Percentiles rank a stretch among this genome's conserved stretches.
Conservation (phyloP, 1,140 invertebrate species). For the Nephila pilipes region DNA sequence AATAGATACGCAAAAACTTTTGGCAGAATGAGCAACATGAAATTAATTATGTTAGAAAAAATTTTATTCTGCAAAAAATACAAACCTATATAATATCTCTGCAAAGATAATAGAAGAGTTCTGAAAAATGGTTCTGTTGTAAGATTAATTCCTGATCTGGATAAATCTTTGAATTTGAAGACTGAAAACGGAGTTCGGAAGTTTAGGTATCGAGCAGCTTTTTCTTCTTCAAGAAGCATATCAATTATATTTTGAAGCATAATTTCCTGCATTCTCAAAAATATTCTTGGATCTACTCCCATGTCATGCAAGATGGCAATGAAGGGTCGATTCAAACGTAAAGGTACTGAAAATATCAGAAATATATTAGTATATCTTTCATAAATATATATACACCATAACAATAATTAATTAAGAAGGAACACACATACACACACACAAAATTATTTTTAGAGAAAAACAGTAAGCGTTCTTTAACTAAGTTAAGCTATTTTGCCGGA, state of each 20-base stretch:
- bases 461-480: no score
- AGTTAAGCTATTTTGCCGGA: no score
- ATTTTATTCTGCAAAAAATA: not conserved
- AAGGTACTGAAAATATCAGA: slow-evolving; percentile 38
- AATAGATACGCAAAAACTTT: no score
- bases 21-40: no score
- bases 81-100: slow-evolving; percentile 67
- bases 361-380: no score
- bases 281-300: slow-evolving; percentile 57
- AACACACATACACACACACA: no score
- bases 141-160: slow-evolving; percentile 68
- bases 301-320: slow-evolving; percentile 78
- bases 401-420: no score
- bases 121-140: slow-evolving; percentile 77
- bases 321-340: slow-evolving; percentile 78
- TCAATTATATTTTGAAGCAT: slow-evolving; percentile 69
- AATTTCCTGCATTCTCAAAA: slow-evolving; percentile 71
- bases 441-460: no score
- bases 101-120: slow-evolving; percentile 50
- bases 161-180: slow-evolving; percentile 44
- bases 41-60: no score
- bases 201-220: slow-evolving; percentile 64
- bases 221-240: slow-evolving; percentile 75
- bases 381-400: no score
- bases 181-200: not conserved